Evolutionary conservation across 2,797 vertebrate species (phyloP), one percentile per base, ranked within the genome.

Genomic region (Micromesistius poutassou): DNA sequence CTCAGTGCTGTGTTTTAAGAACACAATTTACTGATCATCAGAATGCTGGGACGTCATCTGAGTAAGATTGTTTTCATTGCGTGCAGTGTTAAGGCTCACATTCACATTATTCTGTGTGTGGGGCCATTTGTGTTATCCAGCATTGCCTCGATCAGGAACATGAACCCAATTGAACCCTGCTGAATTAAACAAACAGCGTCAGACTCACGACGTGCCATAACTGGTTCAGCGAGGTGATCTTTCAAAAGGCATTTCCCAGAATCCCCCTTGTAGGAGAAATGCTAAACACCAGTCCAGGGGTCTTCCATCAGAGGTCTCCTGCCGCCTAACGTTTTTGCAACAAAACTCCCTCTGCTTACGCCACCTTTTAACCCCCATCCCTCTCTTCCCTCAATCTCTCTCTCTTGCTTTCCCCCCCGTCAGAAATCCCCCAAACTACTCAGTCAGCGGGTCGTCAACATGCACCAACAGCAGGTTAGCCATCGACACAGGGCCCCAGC

Each of bases 381-480:
- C n/a, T 9, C 55, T 25, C 55, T 9, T 22, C 55, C 6, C 66
- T 30, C 25, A 28, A 9, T 14, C 80, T 89, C 83, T 70, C 79
- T 87, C 81, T 80, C 76, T 86, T 82, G 79, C 46, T 80, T n/a
- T 8, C 50, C 22, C 50, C 7, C 55, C 55, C 22, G 71, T 36
- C 86, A 97, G 96, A 85, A 96, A 95, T n/a, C 66, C 81, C 75
- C 73, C 9, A 14, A 87, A 91, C 50, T 88, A 84, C 76, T 42
- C 93, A 77, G 91, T 93, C 31, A 90, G 90, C 87, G 89, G 87
- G 73, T 88, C 94, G 3, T 81, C 91, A n/a, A 89, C 94, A 2
- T 89, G 95, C 42, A 90, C 89, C 19, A 91, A 38, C 86, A 83
- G 83, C 74, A 90, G 92, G 90, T 88, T 87, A 92, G 75, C 71